These are phyloP conservation scores for Tinea semifulvella DNA, from an alignment of 2,888 invertebrate species.

Conservation along the genomic window DNA sequence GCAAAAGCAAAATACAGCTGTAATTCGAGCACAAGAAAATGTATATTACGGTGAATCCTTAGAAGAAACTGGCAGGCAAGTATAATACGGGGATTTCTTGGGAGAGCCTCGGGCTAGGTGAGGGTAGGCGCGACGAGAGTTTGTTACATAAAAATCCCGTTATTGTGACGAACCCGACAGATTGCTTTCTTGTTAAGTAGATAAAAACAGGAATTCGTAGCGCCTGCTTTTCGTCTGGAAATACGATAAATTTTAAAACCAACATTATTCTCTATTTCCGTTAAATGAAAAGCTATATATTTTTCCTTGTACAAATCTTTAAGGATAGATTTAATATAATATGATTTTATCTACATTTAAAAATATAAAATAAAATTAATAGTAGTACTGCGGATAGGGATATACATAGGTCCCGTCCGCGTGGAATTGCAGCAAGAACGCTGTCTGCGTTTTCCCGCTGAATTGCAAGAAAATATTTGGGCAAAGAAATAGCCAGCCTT, in stretches of 20 bases:
- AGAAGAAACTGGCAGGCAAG: constrained; percentile 48
- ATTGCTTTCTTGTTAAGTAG: constrained; percentile 66
- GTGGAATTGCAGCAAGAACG: too few species aligned
- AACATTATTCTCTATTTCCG: too few species aligned
- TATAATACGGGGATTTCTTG: constrained; percentile 50
- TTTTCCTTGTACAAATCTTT: too few species aligned
- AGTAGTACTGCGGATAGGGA: too few species aligned
- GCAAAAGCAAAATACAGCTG: constrained; percentile 55
- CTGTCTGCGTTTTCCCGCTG: too few species aligned
- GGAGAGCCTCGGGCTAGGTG: constrained; percentile 58
- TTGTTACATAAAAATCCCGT: constrained; percentile 65
- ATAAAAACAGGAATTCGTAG: constrained; percentile 32
- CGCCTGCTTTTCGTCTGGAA: background rate
- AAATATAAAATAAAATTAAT: too few species aligned
- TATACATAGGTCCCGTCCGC: too few species aligned
- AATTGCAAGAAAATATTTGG: too few species aligned
- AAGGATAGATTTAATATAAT: too few species aligned
- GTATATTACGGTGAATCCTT: constrained; percentile 59
- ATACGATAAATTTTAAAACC: background rate
- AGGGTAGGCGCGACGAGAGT: constrained; percentile 62
- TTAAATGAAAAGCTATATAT: too few species aligned
- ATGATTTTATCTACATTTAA: too few species aligned
- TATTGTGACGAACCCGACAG: constrained; percentile 62
- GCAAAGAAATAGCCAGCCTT: too few species aligned
- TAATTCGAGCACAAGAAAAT: constrained; percentile 60